These are phyloP conservation scores for Leptobrachium leishanense DNA, from an alignment of 2,113 vertebrate genomes.

Conservation along the genomic window DNA sequence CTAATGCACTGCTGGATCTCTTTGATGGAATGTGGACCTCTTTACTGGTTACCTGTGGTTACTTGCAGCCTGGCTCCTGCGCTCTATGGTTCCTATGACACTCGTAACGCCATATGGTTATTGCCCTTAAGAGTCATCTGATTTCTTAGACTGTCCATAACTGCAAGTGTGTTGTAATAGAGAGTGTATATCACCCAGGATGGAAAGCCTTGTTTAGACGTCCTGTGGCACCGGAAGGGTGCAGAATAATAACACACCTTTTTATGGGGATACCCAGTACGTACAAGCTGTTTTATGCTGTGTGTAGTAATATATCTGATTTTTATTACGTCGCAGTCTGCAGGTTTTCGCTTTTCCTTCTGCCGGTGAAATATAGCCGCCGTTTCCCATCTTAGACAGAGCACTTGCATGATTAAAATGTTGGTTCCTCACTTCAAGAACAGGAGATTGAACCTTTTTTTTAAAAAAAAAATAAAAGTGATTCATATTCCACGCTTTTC, in stretches of 20 bases:
- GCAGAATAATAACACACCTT: conserved; percentile 16
- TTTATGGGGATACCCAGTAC: conserved; percentile 27
- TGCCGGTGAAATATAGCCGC: conserved; percentile 30
- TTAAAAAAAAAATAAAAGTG: not conserved
- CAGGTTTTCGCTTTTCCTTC: conserved; percentile 33
- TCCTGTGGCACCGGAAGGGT: not conserved
- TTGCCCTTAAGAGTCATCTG: no score
- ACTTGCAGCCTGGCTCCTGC: no score
- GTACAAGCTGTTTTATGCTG: conserved; percentile 26
- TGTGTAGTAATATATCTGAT: conserved; percentile 38
- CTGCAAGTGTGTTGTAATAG: no score
- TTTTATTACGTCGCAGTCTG: conserved; percentile 35
- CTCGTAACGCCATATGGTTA: no score
- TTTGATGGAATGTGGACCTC: no score
- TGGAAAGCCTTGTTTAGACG: not conserved
- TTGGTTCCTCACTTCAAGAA: conserved; percentile 20
- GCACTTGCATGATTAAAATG: conserved; percentile 23
- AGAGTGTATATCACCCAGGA: no score
- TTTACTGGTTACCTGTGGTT: no score
- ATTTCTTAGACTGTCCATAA: no score
- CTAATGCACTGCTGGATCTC: no score
- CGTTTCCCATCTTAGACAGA: conserved; percentile 26
- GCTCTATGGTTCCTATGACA: no score
- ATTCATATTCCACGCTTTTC: conserved; percentile 11
- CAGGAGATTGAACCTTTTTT: not conserved